Conservation (phyloP, 1,140 invertebrate species). For the Bathynomus jamesi region DNA sequence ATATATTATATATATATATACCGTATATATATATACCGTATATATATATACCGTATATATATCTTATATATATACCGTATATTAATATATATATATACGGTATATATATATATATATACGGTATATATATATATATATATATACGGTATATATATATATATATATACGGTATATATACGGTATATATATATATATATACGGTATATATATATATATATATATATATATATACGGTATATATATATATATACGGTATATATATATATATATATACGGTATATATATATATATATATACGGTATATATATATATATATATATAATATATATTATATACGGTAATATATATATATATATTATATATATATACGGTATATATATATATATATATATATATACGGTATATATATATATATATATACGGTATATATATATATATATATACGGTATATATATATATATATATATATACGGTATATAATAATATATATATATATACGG, state of each 20-base stretch:
- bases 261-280: conserved; percentile 3
- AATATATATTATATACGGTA: no score
- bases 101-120: background rate
- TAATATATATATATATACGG: background rate
- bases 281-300: conserved; percentile 6
- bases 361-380: conserved; percentile 11
- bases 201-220: conserved; percentile 10
- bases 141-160: background rate
- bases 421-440: conserved; percentile 11
- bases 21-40: background rate
- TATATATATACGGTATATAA: conserved; percentile 7
- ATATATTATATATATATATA: background rate
- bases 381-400: background rate
- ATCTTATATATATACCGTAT: background rate
- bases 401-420: background rate
- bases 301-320: background rate
- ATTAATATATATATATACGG: background rate
- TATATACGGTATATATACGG: no score
- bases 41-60: background rate
- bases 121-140: background rate
- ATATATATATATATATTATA: conserved; percentile 10
- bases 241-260: conserved; percentile 6
- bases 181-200: conserved; percentile 6
- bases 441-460: no score
- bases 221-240: background rate